A percentile compares a stretch with the other conserved stretches of the same genome.
These are phyloP conservation scores for Smithornis capensis DNA, from an alignment of 2,113 vertebrate species.

Conservation along the genomic window DNA sequence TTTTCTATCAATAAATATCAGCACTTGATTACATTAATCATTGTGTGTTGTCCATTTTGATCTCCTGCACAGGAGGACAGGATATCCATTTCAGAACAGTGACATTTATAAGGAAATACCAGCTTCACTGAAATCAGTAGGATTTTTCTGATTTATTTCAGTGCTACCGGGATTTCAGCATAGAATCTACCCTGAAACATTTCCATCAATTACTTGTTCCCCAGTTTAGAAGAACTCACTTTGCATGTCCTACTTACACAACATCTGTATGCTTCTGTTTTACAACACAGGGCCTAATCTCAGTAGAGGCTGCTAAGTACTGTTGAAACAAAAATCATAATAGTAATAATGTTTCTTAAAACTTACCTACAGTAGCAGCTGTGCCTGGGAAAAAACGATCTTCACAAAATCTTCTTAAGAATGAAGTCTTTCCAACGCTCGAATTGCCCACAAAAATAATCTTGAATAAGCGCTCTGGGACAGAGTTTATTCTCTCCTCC, in stretches of 20 bases:
- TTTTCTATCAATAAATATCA: no score
- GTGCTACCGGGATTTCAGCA: neutral
- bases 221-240: neutral
- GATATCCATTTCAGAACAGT: neutral
- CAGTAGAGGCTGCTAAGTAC: neutral
- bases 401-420: conserved; percentile 87
- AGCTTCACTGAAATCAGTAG: neutral
- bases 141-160: neutral
- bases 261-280: neutral
- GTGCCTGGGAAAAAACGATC: conserved; percentile 79
- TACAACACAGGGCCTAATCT: neutral
- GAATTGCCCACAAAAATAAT: conserved; percentile 90
- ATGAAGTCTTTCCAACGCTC: conserved; percentile 90
- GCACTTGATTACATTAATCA: no score
- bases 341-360: neutral
- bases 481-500: conserved; percentile 60
- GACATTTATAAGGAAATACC: neutral
- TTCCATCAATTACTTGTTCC: neutral
- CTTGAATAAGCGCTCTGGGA: conserved; percentile 88
- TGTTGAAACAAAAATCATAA: neutral
- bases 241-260: neutral
- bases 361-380: conserved; percentile 90
- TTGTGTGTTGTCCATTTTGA: no score
- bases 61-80: neutral
- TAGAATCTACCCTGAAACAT: neutral